Conservation (phyloP, 1,140 invertebrate species). For the Sinella curviseta region DNA sequence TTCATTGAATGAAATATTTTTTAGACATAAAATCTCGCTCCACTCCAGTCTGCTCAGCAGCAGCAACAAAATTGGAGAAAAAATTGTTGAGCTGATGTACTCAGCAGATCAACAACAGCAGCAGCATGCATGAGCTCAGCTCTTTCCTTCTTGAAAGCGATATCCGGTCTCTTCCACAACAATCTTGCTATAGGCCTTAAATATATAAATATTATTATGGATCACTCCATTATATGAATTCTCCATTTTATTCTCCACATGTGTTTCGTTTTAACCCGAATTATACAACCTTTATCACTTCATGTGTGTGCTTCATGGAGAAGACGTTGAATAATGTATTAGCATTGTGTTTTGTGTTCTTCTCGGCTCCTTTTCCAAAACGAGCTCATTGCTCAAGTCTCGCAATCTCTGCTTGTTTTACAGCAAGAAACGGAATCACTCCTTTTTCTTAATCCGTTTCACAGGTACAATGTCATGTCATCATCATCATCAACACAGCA, state of each 20-base stretch:
- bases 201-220: not conserved
- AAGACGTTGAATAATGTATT: not conserved
- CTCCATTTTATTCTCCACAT: not conserved
- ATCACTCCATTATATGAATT: not conserved
- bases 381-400: no score
- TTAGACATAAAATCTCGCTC: no score
- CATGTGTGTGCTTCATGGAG: not conserved
- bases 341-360: not conserved
- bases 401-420: not conserved
- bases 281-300: not conserved
- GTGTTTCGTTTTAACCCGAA: no score
- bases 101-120: no score
- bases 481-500: not conserved
- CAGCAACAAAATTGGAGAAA: no score
- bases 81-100: no score
- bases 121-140: not conserved
- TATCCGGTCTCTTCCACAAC: not conserved
- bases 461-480: not conserved
- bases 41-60: no score
- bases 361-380: no score
- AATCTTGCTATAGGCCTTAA: not conserved
- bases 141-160: not conserved
- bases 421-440: not conserved
- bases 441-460: not conserved
- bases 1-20: not conserved